These are phyloP conservation scores for Periophthalmus magnuspinnatus DNA, from an alignment of 2,797 vertebrate genomes.

Conservation along the genomic window DNA sequence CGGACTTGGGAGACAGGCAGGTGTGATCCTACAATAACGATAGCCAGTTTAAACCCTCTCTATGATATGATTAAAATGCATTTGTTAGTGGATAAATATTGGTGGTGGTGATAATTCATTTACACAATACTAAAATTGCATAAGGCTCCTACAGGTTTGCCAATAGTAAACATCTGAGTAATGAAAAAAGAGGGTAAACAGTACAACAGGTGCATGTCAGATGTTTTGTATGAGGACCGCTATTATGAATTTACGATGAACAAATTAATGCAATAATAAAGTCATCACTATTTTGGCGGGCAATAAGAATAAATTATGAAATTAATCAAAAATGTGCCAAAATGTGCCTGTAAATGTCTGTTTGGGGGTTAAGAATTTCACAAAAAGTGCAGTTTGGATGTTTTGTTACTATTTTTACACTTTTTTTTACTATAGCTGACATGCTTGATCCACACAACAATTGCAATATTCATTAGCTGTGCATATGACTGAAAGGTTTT, in stretches of 20 bases:
- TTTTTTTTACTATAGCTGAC: no score
- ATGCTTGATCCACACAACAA: no score
- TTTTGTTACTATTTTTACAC: no score
- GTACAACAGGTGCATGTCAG: constrained; percentile 16
- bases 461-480: no score
- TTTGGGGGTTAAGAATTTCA: no score
- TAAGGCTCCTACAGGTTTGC: constrained; percentile 17
- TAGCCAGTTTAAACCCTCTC: constrained; percentile 17
- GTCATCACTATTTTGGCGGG: neutral
- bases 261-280: neutral
- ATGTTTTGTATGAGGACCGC: neutral
- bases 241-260: neutral
- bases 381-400: no score
- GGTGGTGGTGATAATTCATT: constrained; percentile 13
- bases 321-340: no score
- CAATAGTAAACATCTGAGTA: constrained; percentile 47
- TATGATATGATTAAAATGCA: constrained; percentile 12
- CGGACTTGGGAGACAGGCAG: constrained; percentile 60
- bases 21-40: constrained; percentile 44
- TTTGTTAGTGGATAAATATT: constrained; percentile 22
- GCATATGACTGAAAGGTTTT: no score
- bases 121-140: constrained; percentile 20
- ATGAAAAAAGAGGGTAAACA: constrained; percentile 33
- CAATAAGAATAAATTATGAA: no score
- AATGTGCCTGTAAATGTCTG: no score